Conservation (phyloP, 2,797 vertebrate species). For the Enteromius afrohamiltoni region DNA sequence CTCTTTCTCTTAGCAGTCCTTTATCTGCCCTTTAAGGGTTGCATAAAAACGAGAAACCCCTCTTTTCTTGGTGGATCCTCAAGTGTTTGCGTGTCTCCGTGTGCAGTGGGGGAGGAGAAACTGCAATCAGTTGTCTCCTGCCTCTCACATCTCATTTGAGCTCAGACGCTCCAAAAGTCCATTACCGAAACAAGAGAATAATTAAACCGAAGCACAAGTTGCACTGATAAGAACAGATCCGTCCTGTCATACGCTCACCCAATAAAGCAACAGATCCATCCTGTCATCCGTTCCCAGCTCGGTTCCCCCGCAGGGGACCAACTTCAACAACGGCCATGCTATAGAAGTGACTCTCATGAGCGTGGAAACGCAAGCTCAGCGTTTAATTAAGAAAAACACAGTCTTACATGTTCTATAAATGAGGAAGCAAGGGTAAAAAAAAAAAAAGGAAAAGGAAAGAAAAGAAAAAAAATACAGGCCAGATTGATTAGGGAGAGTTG, state of each 20-base stretch:
- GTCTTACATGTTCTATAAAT: conserved; percentile 36
- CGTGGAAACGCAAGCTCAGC: conserved; percentile 30
- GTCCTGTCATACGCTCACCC: conserved; percentile 37
- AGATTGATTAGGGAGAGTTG: conserved; percentile 31
- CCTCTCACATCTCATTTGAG: conserved; percentile 61
- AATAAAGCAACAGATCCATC: conserved; percentile 26
- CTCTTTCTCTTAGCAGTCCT: conserved; percentile 13
- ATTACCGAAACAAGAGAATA: conserved; percentile 63
- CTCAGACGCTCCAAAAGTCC: conserved; percentile 58
- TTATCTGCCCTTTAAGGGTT: conserved; percentile 32
- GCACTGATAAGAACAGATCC: conserved; percentile 54
- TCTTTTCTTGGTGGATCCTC: background rate
- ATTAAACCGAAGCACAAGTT: conserved; percentile 59
- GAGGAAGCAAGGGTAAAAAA: background rate
- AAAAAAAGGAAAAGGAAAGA: background rate
- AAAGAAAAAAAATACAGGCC: background rate
- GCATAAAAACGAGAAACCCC: conserved; percentile 2
- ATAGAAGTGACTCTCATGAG: conserved; percentile 13
- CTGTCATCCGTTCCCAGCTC: conserved; percentile 22
- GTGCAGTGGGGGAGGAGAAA: conserved; percentile 35
- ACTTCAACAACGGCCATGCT: conserved; percentile 18
- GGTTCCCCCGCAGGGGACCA: background rate
- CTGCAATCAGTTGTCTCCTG: conserved; percentile 62
- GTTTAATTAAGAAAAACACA: conserved; percentile 50
- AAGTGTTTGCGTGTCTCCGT: background rate